These are phyloP conservation scores for Dromococcyx pavoninus DNA, from an alignment of 2,797 vertebrate genomes.

Conservation along the genomic window DNA sequence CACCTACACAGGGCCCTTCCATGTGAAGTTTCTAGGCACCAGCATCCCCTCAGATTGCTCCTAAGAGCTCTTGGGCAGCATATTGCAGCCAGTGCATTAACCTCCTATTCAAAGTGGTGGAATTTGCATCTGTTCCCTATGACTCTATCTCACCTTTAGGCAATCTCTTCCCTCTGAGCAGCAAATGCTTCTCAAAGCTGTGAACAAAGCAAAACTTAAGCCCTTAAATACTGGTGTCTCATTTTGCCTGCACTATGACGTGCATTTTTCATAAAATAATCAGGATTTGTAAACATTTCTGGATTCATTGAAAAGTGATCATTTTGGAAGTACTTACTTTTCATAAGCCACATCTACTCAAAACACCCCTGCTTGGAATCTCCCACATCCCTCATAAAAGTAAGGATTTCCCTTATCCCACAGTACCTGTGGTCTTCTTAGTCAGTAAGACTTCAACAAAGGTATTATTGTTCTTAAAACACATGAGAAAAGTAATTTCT, in stretches of 20 bases:
- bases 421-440: not conserved
- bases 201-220: not conserved
- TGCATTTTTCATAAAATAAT: not conserved
- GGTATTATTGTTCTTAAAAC: not conserved
- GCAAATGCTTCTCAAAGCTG: not conserved
- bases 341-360: not conserved
- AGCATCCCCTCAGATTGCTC: not conserved
- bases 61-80: not conserved
- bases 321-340: not conserved
- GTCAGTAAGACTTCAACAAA: not conserved
- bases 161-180: not conserved
- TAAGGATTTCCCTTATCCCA: not conserved
- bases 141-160: not conserved
- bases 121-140: accelerated
- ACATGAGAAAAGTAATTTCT: not conserved
- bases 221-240: not conserved
- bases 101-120: not conserved
- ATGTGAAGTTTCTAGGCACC: not conserved
- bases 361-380: not conserved
- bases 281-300: not conserved
- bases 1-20: accelerated
- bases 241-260: not conserved
- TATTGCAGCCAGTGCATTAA: not conserved
- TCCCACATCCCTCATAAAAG: not conserved
- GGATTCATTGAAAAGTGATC: not conserved